phyloP scores from a whole-genome alignment of 2,113 vertebrate species.

The Cryptomyrus ogoouensis region DNA sequence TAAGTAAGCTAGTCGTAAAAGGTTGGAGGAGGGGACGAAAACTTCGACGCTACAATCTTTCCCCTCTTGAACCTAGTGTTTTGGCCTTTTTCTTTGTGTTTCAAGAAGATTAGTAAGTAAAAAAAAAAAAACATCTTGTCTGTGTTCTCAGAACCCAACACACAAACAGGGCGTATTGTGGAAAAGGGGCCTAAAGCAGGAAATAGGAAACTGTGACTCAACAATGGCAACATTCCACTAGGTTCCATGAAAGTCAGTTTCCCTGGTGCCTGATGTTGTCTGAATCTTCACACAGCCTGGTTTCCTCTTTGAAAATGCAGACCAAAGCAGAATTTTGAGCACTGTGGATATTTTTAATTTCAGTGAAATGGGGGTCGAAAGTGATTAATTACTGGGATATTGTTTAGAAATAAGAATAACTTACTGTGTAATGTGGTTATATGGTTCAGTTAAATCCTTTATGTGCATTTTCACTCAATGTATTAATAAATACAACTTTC shows the following conservation, averaged over 20 bases:
- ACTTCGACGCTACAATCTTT: neutral
- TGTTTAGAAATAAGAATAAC: neutral
- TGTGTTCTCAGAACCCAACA: neutral
- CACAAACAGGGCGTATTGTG: neutral
- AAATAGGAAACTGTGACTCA: constrained; percentile 11
- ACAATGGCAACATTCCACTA: constrained; percentile 20
- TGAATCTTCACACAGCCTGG: constrained; percentile 15
- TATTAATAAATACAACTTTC: neutral
- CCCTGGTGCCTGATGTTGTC: constrained; percentile 22
- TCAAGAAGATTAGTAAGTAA: neutral
- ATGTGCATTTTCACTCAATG: neutral
- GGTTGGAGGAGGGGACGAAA: neutral
- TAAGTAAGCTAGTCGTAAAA: neutral
- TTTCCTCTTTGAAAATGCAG: constrained; percentile 16
- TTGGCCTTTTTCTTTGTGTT: neutral
- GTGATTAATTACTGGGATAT: neutral
- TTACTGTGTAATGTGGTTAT: neutral
- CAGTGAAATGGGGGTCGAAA: neutral
- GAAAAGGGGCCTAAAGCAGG: neutral
- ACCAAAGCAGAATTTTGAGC: neutral
- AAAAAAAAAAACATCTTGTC: neutral
- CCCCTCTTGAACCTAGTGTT: neutral
- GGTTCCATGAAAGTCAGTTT: neutral
- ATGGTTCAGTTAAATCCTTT: neutral
- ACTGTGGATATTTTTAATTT: neutral